Conservation (phyloP, 2,113 vertebrate genomes). For the Cheirogaleus medius region DNA sequence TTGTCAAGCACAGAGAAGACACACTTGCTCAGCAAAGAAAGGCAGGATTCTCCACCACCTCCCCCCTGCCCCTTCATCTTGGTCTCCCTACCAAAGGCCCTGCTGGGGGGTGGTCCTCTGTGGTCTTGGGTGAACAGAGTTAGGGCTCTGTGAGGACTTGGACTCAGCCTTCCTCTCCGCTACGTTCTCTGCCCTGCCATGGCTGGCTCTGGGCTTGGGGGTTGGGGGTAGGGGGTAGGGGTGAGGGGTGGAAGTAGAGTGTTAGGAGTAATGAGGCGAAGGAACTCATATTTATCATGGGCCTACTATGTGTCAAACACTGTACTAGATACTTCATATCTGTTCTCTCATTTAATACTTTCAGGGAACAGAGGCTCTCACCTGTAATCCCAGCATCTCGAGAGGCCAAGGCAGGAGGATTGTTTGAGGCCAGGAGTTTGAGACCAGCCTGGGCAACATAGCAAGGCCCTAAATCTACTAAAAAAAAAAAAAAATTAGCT, state of each 20-base stretch:
- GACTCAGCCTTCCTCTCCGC: not conserved
- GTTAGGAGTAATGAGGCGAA: not conserved
- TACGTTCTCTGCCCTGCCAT: not conserved
- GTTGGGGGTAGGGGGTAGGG: rapidly evolving
- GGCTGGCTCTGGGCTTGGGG: not conserved
- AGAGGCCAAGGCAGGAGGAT: too few species aligned
- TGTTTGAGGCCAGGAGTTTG: too few species aligned
- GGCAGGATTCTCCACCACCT: not conserved
- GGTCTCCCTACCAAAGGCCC: not conserved
- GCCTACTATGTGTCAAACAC: not conserved
- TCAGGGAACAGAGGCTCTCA: not conserved
- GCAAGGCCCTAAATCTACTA: too few species aligned
- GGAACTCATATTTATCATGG: not conserved
- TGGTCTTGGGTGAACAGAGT: rapidly evolving
- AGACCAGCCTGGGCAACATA: too few species aligned
- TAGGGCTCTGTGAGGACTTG: not conserved
- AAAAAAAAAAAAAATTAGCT: too few species aligned
- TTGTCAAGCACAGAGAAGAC: not conserved
- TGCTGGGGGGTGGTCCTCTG: not conserved
- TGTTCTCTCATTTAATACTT: not conserved
- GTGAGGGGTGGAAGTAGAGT: not conserved
- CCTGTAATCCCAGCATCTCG: too few species aligned
- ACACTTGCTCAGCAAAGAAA: not conserved
- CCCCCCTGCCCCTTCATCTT: not conserved
- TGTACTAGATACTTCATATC: not conserved